Percentiles rank a stretch among this genome's conserved stretches.
These are phyloP conservation scores for Lycia hirtaria DNA, from an alignment of 2,888 invertebrate genomes.

Conservation along the genomic window DNA sequence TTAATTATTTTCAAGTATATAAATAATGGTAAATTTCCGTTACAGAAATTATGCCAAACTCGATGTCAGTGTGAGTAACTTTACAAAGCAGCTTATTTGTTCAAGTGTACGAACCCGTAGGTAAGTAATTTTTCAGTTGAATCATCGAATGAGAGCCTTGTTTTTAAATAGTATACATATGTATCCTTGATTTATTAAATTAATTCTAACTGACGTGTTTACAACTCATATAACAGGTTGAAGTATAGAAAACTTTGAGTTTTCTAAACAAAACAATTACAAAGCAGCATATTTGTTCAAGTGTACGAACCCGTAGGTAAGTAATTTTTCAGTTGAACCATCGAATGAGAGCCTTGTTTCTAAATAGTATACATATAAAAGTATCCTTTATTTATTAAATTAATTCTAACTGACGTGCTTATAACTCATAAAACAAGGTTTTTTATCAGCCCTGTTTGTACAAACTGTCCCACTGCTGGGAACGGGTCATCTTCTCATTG, in stretches of 20 bases:
- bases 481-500: too few species aligned
- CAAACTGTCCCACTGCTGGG: too few species aligned
- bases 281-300: neutral
- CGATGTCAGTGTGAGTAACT: neutral
- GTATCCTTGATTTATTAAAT: neutral
- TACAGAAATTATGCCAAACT: neutral
- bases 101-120: neutral
- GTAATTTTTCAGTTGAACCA: neutral
- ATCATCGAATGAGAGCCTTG: neutral
- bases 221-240: too few species aligned
- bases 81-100: neutral
- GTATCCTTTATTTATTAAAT: neutral
- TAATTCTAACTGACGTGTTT: too few species aligned
- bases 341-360: neutral
- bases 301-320: neutral
- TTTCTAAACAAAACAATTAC: too few species aligned
- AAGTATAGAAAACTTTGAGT: too few species aligned
- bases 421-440: too few species aligned
- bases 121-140: neutral
- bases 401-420: too few species aligned
- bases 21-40: neutral
- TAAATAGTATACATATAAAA: too few species aligned
- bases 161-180: too few species aligned
- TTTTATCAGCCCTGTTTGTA: too few species aligned
- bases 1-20: too few species aligned